A percentile compares a stretch with the other conserved stretches of the same genome.
Evolutionary conservation across 1,140 invertebrate species (phyloP).

Genomic region (Probaryconus sp.): DNA sequence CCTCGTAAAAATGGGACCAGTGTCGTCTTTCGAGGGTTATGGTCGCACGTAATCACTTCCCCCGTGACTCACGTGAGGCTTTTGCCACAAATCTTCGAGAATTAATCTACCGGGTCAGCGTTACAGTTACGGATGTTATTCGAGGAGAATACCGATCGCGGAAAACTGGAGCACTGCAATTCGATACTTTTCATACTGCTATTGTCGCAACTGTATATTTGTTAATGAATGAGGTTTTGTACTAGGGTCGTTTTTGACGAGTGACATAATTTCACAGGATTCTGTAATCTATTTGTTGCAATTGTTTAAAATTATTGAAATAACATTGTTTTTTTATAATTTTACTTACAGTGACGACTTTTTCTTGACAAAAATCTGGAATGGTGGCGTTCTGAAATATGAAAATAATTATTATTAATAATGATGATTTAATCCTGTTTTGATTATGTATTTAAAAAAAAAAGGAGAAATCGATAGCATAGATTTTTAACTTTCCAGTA

Average conservation of each 20-base stretch:
- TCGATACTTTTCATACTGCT: conserved; percentile 30
- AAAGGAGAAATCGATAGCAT: no score
- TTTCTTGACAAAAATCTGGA: no score
- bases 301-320: no score
- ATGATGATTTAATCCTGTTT: no score
- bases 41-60: conserved; percentile 52
- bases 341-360: no score
- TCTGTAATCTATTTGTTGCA: no score
- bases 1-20: conserved; percentile 74
- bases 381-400: no score
- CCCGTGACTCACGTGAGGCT: conserved; percentile 26
- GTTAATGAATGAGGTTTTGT: conserved; percentile 46
- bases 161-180: conserved; percentile 17
- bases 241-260: no score
- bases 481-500: not conserved
- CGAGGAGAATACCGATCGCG: conserved; percentile 27
- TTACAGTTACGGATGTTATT: conserved; percentile 59
- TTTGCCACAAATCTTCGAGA: conserved; percentile 63
- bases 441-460: no score
- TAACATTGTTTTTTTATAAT: no score
- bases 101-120: conserved; percentile 61
- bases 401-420: no score
- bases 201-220: conserved; percentile 34
- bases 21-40: conserved; percentile 60
- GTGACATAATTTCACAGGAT: no score